Conservation (phyloP, 2,113 vertebrate genomes). For the Dipodomys stephensi region DNA sequence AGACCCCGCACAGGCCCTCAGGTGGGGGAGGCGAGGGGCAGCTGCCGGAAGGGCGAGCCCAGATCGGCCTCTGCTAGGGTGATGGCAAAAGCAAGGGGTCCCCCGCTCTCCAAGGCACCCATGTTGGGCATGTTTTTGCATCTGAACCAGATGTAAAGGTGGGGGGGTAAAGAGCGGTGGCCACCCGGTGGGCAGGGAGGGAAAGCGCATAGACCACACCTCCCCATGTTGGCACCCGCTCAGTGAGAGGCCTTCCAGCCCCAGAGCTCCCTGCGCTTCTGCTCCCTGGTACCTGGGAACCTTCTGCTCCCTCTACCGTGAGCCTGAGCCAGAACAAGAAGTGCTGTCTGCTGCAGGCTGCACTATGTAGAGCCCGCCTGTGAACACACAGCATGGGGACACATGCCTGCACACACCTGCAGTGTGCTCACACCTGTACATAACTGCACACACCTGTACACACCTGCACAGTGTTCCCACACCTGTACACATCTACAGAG, state of each 20-base stretch:
- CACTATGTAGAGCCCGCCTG: not conserved
- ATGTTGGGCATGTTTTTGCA: too few relatives aligned
- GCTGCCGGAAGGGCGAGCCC: not conserved
- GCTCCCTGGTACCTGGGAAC: too few relatives aligned
- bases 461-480: not conserved
- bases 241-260: too few relatives aligned
- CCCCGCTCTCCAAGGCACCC: accelerated
- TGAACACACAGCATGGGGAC: not conserved
- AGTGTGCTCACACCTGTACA: not conserved
- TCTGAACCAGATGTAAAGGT: too few relatives aligned
- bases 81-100: not conserved
- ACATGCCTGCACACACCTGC: not conserved
- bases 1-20: too few relatives aligned
- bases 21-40: too few relatives aligned
- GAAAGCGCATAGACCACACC: not conserved
- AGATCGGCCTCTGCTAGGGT: not conserved
- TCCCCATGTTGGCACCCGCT: not conserved
- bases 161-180: too few relatives aligned
- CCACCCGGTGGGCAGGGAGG: accelerated
- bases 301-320: accelerated
- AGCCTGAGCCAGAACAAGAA: not conserved
- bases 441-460: not conserved
- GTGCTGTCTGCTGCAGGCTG: not conserved
- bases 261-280: not conserved
- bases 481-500: too few relatives aligned